Base-by-base conservation (phyloP, 2,888 invertebrate species). In the Acrobasis repandana region DNA sequence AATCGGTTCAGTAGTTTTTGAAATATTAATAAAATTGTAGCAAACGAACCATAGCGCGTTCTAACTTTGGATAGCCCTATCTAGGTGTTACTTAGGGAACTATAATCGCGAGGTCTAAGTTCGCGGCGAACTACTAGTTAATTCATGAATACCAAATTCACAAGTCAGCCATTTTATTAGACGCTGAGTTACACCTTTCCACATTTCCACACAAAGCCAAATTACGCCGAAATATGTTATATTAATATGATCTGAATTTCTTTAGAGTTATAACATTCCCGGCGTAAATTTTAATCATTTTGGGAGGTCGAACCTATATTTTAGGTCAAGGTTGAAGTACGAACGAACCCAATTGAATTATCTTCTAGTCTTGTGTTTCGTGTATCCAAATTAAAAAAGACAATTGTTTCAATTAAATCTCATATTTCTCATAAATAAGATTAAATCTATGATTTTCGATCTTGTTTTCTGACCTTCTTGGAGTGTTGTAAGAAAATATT, bases 221-320 rank as follows among this genome's bases (percentile, higher is more conserved):
- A 43, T 43, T 14, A 43, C n/a, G 4, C n/a, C 43, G 43, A 2
- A n/a, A 43, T 43, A 43, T 43, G 14, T 43, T 43, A n/a, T 43
- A n/a, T 5, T 43, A 43, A 43, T 43, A 43, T n/a, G 43, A 43
- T 43, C 14, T 1, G 4, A 38, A 38, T 38, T 38, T 38, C 38
- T n/a, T 14, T n/a, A n/a, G n/a, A n/a, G n/a, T n/a, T 43, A 2
- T 14, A 43, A 43, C 43, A 43, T 43, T 43, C 43, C 43, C 14
- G n/a, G 43, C n/a, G 43, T 43, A 43, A 43, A 43, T 43, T 43
- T 43, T n/a, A 43, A 43, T 43, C 43, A 43, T 43, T 11, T 43
- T 43, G 14, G n/a, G 43, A 43, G 43, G 43, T 6, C 43, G 43
- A 14, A 14, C 18, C 15, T 14, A 54, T 10, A 8, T 18, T 54